A percentile compares a stretch with the other conserved stretches of the same genome.
Conservation (phyloP, 2,888 invertebrate species). For the Eupithecia subfuscata region DNA sequence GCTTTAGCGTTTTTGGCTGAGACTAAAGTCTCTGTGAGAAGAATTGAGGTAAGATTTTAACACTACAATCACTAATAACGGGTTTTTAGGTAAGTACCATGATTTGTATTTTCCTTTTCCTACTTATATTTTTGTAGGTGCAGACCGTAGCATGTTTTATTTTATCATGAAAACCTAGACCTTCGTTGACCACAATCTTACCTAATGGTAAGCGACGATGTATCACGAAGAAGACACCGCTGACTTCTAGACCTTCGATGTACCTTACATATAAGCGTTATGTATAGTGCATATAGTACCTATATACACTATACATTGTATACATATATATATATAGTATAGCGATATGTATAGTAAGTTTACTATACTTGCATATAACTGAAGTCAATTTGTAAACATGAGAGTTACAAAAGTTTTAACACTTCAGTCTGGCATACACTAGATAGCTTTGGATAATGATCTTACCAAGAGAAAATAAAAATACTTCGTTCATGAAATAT, state of each 20-base stretch:
- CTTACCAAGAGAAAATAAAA: background rate
- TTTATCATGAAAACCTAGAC: background rate
- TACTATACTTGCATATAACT: background rate
- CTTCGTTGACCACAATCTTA: background rate
- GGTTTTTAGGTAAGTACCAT: background rate
- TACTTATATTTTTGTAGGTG: background rate
- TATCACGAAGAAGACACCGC: background rate
- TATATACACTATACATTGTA: no score
- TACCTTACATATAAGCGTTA: no score
- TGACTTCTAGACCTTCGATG: no score
- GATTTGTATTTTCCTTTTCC: background rate
- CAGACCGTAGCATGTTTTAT: background rate
- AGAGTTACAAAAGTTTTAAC: background rate
- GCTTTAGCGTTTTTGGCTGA: slow-evolving; percentile 86
- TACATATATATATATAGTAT: no score
- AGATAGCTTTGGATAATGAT: background rate
- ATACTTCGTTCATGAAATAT: background rate
- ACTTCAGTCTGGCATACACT: background rate
- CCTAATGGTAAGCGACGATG: background rate
- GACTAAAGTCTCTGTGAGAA: slow-evolving; percentile 85
- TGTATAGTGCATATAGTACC: no score
- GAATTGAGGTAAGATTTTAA: slow-evolving; percentile 81
- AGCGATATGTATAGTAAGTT: no score
- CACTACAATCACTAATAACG: background rate
- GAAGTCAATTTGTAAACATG: background rate